A percentile compares a stretch with the other conserved stretches of the same genome.
Evolutionary conservation across 2,113 vertebrate genomes (phyloP).

Genomic region (Calyptomena viridis): DNA sequence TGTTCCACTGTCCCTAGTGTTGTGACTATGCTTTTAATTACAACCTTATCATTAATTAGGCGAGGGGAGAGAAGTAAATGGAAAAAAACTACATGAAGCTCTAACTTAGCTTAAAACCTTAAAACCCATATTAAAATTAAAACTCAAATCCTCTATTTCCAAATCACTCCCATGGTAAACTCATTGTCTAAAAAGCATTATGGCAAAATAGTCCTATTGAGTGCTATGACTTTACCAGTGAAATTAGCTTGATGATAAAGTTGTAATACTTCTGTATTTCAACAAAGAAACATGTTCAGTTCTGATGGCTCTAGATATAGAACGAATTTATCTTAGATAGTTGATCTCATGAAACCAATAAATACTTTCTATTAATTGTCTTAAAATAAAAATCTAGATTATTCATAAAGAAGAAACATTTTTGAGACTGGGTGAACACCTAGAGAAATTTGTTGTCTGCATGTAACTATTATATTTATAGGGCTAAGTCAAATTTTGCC

Average conservation of each 20-base stretch:
- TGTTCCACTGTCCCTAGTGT: too few relatives aligned
- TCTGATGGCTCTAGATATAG: not conserved
- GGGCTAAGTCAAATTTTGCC: not conserved
- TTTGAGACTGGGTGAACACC: not conserved
- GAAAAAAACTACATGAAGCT: too few relatives aligned
- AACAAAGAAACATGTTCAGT: not conserved
- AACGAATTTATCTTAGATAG: not conserved
- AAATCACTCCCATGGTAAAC: not conserved
- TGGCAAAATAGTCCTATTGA: not conserved
- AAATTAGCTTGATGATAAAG: not conserved
- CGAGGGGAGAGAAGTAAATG: too few relatives aligned
- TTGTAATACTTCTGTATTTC: not conserved
- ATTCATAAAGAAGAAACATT: not conserved
- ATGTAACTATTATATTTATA: not conserved
- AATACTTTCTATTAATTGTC: not conserved
- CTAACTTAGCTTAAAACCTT: too few relatives aligned
- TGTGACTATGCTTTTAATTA: too few relatives aligned
- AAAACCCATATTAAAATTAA: too few relatives aligned
- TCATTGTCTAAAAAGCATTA: not conserved
- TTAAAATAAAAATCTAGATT: not conserved
- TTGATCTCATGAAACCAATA: not conserved
- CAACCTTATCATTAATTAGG: too few relatives aligned
- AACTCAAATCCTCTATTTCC: too few relatives aligned
- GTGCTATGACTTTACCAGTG: not conserved
- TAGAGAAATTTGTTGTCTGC: not conserved